These are phyloP conservation scores for Cinara cedri DNA, from an alignment of 2,888 invertebrate species.

Conservation along the genomic window DNA sequence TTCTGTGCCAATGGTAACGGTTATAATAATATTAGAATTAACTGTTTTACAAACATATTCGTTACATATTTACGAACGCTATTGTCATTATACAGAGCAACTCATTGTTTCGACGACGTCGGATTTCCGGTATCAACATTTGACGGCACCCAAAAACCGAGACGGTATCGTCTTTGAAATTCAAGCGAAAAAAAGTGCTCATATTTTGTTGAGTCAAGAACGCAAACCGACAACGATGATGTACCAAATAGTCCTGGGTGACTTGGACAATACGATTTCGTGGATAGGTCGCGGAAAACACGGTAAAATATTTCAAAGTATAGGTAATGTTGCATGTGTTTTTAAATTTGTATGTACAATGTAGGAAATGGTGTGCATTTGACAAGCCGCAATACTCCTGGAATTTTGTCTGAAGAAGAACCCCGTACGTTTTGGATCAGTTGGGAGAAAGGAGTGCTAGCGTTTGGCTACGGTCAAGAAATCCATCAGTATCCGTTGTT, in stretches of 20 bases:
- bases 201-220: conserved; percentile 68
- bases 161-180: conserved; percentile 71
- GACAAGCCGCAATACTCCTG: conserved; percentile 68
- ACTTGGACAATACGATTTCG: conserved; percentile 67
- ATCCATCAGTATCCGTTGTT: conserved; percentile 68
- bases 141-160: conserved; percentile 70
- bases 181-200: conserved; percentile 67
- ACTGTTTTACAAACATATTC: background rate
- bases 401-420: conserved; percentile 67
- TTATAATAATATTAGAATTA: too few relatives aligned
- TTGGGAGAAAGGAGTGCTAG: conserved; percentile 70
- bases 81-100: conserved; percentile 66
- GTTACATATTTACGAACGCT: background rate
- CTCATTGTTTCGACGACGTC: conserved; percentile 70
- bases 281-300: conserved; percentile 74
- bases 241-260: conserved; percentile 70
- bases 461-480: conserved; percentile 68
- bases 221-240: conserved; percentile 69
- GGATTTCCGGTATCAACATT: conserved; percentile 72
- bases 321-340: background rate
- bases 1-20: conserved; percentile 72
- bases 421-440: conserved; percentile 74
- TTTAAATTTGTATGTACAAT: background rate
- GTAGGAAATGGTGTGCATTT: conserved; percentile 71
- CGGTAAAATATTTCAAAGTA: conserved; percentile 64